A percentile compares a stretch with the other conserved stretches of the same genome.
Evolutionary conservation across 2,888 invertebrate genomes (phyloP).

Genomic region (Orthonevra nobilis): DNA sequence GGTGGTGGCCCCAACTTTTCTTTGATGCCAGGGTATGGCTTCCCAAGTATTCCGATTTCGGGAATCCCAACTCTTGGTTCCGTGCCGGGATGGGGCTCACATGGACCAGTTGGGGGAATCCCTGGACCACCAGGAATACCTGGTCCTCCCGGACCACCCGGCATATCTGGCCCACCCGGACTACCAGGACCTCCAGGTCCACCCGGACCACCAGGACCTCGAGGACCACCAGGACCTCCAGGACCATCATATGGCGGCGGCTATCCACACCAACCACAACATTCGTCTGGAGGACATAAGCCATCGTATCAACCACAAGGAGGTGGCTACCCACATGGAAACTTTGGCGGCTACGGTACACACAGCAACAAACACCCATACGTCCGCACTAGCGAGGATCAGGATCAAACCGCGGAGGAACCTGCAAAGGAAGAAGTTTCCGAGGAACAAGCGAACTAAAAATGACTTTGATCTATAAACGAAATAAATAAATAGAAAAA

Average conservation of each 20-base stretch:
- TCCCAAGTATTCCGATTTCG: neutral
- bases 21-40: neutral
- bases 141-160: constrained; percentile 16
- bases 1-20: neutral
- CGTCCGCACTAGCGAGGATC: constrained; percentile 22
- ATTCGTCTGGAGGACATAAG: neutral
- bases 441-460: neutral
- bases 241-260: neutral
- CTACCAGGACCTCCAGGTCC: constrained; percentile 4
- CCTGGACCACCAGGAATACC: constrained; percentile 68
- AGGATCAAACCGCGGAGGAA: too few species aligned
- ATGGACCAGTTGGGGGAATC: neutral
- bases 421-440: too few species aligned
- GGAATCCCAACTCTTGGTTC: constrained; percentile 4
- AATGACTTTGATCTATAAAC: neutral
- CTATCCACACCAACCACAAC: too few species aligned
- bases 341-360: constrained; percentile 3
- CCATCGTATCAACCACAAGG: neutral
- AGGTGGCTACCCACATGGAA: constrained; percentile 5
- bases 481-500: constrained; percentile 31
- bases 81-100: constrained; percentile 18
- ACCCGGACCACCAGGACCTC: constrained; percentile 13
- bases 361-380: constrained; percentile 16
- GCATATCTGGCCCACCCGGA: constrained; percentile 30
- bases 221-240: constrained; percentile 8